Conservation (phyloP, 2,113 vertebrate species). For the Turdus rufiventris region DNA sequence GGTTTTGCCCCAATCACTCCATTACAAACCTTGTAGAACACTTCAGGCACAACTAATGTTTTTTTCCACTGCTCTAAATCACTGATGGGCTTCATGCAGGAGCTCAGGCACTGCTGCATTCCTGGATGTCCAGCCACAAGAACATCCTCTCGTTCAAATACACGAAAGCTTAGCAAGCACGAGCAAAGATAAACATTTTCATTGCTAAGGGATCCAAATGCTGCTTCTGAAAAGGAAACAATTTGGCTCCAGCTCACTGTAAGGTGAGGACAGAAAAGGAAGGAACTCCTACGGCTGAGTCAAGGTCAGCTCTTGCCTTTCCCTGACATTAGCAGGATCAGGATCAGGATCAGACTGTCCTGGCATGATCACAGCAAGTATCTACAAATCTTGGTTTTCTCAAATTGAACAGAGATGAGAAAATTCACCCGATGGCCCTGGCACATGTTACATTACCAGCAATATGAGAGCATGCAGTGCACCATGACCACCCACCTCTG, state of each 20-base stretch:
- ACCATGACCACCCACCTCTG: background rate
- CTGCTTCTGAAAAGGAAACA: background rate
- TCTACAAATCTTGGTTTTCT: background rate
- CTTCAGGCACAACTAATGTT: background rate
- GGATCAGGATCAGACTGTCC: background rate
- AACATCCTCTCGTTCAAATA: background rate
- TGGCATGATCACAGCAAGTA: accelerated
- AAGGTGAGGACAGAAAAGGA: background rate
- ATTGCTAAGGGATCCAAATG: accelerated
- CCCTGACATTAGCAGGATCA: background rate
- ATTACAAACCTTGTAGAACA: background rate
- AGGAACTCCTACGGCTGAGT: background rate
- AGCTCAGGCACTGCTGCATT: background rate
- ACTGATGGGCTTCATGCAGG: background rate
- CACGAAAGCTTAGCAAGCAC: background rate
- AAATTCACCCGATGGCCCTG: background rate
- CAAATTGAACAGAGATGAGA: background rate
- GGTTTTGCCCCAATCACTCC: background rate
- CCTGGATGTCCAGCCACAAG: background rate
- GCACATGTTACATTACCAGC: background rate
- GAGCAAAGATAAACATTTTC: background rate
- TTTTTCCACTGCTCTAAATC: background rate
- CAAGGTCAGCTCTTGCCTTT: background rate
- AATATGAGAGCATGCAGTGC: accelerated
- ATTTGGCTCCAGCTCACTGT: background rate